Conservation (phyloP, 35 echinoderm and acorn worm species). For the Stichopus chloronotus region DNA sequence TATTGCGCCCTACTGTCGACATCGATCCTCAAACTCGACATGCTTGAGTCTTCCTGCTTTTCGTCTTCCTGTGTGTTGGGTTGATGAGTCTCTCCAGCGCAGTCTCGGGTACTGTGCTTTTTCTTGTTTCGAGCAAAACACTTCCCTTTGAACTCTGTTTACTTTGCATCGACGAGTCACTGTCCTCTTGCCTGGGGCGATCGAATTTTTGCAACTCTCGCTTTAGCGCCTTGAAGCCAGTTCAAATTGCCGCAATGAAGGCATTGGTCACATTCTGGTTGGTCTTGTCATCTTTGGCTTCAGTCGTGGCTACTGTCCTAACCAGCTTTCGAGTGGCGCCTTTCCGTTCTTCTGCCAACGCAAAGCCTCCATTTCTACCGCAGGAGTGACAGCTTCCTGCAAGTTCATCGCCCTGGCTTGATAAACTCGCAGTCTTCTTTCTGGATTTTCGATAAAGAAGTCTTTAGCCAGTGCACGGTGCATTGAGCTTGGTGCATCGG, state of each 20-base stretch:
- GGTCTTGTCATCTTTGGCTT: background rate
- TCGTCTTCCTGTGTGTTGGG: background rate
- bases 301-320: background rate
- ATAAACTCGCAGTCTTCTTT: background rate
- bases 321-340: background rate
- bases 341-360: background rate
- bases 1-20: too few relatives aligned
- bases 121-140: background rate
- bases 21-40: background rate
- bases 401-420: background rate
- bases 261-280: background rate
- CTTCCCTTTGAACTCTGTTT: background rate
- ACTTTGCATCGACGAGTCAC: background rate
- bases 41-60: background rate
- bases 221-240: background rate
- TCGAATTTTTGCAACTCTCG: background rate
- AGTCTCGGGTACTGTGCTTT: background rate
- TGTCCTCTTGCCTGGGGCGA: background rate
- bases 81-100: background rate
- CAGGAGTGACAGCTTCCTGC: constrained; percentile 23
- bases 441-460: background rate
- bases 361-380: constrained; percentile 12
- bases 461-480: background rate
- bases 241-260: background rate
- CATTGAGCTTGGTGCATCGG: background rate